These are phyloP conservation scores for Ephestia elutella DNA, from an alignment of 1,140 invertebrate species.

Conservation along the genomic window DNA sequence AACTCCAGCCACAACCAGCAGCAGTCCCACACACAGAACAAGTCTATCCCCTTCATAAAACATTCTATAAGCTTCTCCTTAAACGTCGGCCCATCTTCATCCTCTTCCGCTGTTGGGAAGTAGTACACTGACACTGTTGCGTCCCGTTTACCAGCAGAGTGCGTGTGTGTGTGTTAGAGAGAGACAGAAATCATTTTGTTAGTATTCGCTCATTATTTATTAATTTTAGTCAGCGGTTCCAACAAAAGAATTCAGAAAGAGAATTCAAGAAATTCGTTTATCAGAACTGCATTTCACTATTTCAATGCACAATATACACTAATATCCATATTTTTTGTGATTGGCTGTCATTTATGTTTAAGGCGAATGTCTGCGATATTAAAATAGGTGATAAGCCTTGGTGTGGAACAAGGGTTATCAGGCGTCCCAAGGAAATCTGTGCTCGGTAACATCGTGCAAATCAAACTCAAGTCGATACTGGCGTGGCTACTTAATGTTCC, in stretches of 20 bases:
- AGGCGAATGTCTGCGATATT: conserved; percentile 11
- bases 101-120: conserved; percentile 91
- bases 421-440: conserved; percentile 15
- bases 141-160: conserved; percentile 62
- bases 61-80: conserved; percentile 88
- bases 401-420: conserved; percentile 11
- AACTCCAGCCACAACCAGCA: conserved; percentile 93
- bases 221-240: neutral
- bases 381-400: neutral
- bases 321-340: conserved; percentile 72
- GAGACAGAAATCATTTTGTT: conserved; percentile 67
- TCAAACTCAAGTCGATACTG: conserved; percentile 30
- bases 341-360: conserved; percentile 65
- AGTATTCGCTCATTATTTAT: conserved; percentile 74
- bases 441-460: conserved; percentile 33
- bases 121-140: conserved; percentile 92
- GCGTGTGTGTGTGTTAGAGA: conserved; percentile 61
- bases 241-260: neutral
- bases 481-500: conserved; percentile 22
- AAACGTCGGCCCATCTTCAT: conserved; percentile 90
- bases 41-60: conserved; percentile 87
- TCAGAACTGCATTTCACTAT: neutral
- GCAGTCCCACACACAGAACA: conserved; percentile 98
- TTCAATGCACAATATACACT: conserved; percentile 22
- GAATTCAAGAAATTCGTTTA: neutral